Conservation (phyloP, 2,113 vertebrate species). For the Megaceryle torquata region DNA sequence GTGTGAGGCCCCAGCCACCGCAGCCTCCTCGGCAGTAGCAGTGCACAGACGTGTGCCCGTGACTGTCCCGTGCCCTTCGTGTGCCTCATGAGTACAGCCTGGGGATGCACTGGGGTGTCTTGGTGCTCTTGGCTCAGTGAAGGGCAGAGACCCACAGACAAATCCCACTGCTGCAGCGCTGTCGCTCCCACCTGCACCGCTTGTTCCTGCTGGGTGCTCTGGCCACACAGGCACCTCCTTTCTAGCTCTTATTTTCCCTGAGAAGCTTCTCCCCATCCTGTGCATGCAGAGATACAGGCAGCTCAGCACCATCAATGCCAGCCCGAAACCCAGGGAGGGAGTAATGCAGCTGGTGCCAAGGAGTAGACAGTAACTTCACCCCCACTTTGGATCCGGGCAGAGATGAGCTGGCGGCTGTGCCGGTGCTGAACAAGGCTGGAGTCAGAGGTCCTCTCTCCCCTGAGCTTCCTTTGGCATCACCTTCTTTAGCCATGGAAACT, state of each 20-base stretch:
- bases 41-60: too few species aligned
- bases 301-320: background rate
- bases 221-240: background rate
- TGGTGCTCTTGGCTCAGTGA: background rate
- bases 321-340: background rate
- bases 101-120: background rate
- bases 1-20: background rate
- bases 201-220: background rate
- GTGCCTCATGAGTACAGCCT: too few species aligned
- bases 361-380: background rate
- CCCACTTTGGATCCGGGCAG: rapidly evolving
- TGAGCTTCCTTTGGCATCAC: background rate
- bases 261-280: background rate
- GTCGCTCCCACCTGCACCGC: background rate
- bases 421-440: rapidly evolving
- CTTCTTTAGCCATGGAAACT: background rate
- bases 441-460: background rate
- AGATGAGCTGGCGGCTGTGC: rapidly evolving
- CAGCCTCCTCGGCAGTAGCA: too few species aligned
- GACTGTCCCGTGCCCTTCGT: too few species aligned
- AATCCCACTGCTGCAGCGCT: background rate
- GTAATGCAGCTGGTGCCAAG: background rate
- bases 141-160: background rate
- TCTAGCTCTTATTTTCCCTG: background rate
- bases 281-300: background rate